Evolutionary conservation across 2,113 vertebrate species (phyloP), one percentile per base, ranked within the genome.

Genomic region (Neoarius graeffei): DNA sequence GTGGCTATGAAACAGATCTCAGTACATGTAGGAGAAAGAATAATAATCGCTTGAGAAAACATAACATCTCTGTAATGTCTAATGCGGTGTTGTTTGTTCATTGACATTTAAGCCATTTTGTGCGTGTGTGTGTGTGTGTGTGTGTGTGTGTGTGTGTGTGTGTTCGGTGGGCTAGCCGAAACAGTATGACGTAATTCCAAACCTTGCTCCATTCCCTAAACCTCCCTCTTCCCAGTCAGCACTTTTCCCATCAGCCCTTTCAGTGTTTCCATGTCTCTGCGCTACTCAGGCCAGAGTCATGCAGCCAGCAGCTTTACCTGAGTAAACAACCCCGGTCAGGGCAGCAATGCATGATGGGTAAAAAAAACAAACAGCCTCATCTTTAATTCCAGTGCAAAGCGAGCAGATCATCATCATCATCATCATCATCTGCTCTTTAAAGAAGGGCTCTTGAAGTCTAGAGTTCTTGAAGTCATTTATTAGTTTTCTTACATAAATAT

Each of bases 241-340:
- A 87, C 90, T 93, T 94, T 83, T 91, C 91, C 76, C 87, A 80
- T 86, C 89, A 84, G 85, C 90, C 81, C 62, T 81, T 90, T 76
- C 85, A 83, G 87, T 83, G 85, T 60, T 85, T 82, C 87, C 59
- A 67, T 84, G 86, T 79, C 60, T 54, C 86, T 71, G 74, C 62
- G 74, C 67, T 64, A 30, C 88, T 87, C 76, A 82, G 30, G 85
- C 79, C 87, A 57, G 54, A 69, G 69, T 60, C 85, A 86, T 91
- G 92, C 82, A 85, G 85, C 84, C 89, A n/a, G 84, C 66, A 91
- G 92, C 91, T 94, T 94, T 92, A 91, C 91, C 90, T 89, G 89
- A 93, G 86, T 90, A 91, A 94, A 92, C 92, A 92, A 91, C 54
- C 9, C 71, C 27, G 83, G 88, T 90, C 84, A 87, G 88, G 79